phyloP scores from a whole-genome alignment of 2,113 vertebrate genomes.

The Anthoscopus minutus region DNA sequence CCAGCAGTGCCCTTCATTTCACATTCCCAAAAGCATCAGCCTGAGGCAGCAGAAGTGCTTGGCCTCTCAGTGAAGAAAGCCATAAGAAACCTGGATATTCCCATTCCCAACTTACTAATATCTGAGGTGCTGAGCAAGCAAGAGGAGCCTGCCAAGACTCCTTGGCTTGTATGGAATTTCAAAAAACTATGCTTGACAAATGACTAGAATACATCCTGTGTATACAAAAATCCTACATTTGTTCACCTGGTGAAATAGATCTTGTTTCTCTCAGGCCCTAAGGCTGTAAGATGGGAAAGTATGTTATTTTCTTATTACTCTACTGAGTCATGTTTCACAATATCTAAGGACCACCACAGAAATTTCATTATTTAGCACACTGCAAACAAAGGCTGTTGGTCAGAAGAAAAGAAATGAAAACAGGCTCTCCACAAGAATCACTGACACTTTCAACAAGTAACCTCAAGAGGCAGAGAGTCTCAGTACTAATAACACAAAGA shows the following conservation, averaged over 20 bases:
- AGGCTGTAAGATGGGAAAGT: not conserved
- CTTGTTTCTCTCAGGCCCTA: not conserved
- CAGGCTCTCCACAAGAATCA: not conserved
- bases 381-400: not conserved
- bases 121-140: not conserved
- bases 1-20: not conserved
- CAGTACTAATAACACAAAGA: not conserved
- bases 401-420: not conserved
- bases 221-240: not conserved
- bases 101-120: not conserved
- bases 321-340: not conserved
- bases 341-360: not conserved
- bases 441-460: not conserved
- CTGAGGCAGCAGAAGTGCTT: not conserved
- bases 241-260: constrained; percentile 2
- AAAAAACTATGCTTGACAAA: not conserved
- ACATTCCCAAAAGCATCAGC: not conserved
- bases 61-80: not conserved
- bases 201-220: not conserved
- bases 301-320: constrained; percentile 7
- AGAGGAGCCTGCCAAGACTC: not conserved
- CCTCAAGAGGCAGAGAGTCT: not conserved
- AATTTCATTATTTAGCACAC: not conserved
- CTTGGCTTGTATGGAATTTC: not conserved
- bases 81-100: not conserved